A percentile compares a stretch with the other conserved stretches of the same genome.
phyloP scores from a whole-genome alignment of 1,140 invertebrate species.

The Latrodectus geometricus region DNA sequence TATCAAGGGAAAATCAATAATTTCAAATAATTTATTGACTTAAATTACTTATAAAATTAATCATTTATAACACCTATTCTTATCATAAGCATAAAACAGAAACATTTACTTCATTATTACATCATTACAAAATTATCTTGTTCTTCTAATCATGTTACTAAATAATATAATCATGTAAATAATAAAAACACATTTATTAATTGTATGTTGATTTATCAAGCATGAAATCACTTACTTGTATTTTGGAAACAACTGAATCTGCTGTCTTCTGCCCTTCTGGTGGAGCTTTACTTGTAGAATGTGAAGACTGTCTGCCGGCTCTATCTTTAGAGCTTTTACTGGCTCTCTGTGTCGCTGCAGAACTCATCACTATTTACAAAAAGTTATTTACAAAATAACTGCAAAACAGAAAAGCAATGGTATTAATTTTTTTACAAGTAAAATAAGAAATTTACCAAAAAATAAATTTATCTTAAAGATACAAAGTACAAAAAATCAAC shows the following conservation, averaged over 20 bases:
- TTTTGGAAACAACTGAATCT: slow-evolving; percentile 42
- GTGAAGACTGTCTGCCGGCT: slow-evolving; percentile 26
- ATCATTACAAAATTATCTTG: neutral
- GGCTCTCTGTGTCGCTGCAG: slow-evolving; percentile 54
- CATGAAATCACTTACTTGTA: slow-evolving; percentile 15
- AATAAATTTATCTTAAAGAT: no score
- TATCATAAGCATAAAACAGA: no score
- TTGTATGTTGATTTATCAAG: neutral
- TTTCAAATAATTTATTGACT: no score
- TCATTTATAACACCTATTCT: no score
- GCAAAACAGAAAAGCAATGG: slow-evolving; percentile 29
- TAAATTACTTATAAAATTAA: no score
- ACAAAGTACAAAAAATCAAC: no score
- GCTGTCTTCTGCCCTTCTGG: slow-evolving; percentile 46
- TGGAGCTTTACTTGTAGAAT: slow-evolving; percentile 24
- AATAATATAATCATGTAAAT: neutral
- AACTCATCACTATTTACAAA: slow-evolving; percentile 64
- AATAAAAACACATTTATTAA: neutral
- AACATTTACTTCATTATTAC: no score
- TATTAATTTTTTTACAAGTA: no score
- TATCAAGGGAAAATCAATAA: no score
- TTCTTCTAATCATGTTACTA: neutral
- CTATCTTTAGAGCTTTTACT: slow-evolving; percentile 55
- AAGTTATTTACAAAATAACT: slow-evolving; percentile 63
- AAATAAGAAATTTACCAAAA: no score